Evolutionary conservation across 2,797 vertebrate genomes (phyloP).

Genomic region (Anas bernieri): DNA sequence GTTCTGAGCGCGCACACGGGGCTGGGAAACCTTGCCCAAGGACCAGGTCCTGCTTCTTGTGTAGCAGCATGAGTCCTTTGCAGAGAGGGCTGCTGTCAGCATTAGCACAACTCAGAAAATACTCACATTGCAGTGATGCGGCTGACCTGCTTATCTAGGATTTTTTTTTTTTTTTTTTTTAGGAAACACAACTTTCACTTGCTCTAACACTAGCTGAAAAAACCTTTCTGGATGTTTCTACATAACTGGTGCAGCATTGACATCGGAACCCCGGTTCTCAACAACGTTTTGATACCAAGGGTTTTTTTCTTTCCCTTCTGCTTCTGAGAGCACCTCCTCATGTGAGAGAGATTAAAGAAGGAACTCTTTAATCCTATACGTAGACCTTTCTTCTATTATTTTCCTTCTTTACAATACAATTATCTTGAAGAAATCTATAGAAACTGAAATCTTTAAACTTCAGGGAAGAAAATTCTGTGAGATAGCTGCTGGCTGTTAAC

Average conservation of each 20-base stretch:
- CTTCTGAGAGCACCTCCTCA: background rate
- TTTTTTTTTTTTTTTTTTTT: background rate
- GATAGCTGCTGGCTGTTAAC: background rate
- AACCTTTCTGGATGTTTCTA: background rate
- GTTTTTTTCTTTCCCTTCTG: background rate
- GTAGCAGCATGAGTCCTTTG: fast-evolving
- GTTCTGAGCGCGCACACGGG: fast-evolving
- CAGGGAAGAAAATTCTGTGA: background rate
- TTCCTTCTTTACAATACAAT: background rate
- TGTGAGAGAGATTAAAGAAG: background rate
- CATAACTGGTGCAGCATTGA: background rate
- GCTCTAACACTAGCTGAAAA: background rate
- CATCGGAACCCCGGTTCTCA: background rate
- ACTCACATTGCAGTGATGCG: background rate
- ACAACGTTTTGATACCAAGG: background rate
- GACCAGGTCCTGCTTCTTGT: background rate
- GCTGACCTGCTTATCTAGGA: background rate
- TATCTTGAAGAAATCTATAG: background rate
- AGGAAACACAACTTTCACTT: background rate
- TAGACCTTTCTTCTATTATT: conserved; percentile 8
- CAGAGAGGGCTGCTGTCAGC: fast-evolving
- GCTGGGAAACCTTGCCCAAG: background rate
- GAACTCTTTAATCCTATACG: background rate
- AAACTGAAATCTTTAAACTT: background rate
- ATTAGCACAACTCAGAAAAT: background rate